Percentiles rank a stretch among this genome's conserved stretches.
Evolutionary conservation across 2,113 vertebrate genomes (phyloP).

Genomic region (Amia ocellicauda): DNA sequence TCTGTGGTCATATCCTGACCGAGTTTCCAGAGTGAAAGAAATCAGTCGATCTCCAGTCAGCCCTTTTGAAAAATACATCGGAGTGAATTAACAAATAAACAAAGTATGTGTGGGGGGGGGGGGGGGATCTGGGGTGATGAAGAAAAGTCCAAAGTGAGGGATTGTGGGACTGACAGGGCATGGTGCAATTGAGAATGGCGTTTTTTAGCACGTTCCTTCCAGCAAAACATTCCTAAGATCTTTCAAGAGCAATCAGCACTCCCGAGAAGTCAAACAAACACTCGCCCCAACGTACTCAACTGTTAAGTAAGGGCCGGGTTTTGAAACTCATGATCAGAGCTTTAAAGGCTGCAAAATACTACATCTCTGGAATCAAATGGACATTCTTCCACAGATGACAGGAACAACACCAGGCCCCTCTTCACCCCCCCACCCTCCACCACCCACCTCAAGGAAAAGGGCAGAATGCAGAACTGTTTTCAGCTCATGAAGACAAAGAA

Average conservation of each 20-base stretch:
- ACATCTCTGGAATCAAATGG: neutral
- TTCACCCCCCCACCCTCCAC: constrained; percentile 3
- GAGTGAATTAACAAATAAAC: constrained; percentile 32
- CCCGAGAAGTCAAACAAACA: neutral
- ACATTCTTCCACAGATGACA: neutral
- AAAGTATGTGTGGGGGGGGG: constrained; percentile 17
- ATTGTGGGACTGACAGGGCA: too few species aligned
- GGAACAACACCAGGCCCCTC: too few species aligned
- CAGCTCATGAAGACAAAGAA: too few species aligned
- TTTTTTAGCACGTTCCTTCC: constrained; percentile 2
- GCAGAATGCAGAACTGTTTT: too few species aligned
- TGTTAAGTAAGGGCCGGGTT: neutral
- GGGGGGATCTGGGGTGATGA: neutral
- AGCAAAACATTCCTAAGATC: too few species aligned
- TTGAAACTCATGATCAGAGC: constrained; percentile 18
- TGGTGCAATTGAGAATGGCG: neutral
- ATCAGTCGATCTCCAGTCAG: constrained; percentile 10
- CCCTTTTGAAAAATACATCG: constrained; percentile 27
- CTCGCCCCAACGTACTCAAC: neutral
- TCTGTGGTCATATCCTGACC: too few species aligned
- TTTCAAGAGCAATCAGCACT: neutral
- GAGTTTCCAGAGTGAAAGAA: too few species aligned
- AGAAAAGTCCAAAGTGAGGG: too few species aligned
- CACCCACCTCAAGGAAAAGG: neutral
- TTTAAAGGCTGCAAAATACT: constrained; percentile 11